Base-by-base conservation (phyloP, 2,888 invertebrate genomes). In the Hirudinaria manillensis region DNA sequence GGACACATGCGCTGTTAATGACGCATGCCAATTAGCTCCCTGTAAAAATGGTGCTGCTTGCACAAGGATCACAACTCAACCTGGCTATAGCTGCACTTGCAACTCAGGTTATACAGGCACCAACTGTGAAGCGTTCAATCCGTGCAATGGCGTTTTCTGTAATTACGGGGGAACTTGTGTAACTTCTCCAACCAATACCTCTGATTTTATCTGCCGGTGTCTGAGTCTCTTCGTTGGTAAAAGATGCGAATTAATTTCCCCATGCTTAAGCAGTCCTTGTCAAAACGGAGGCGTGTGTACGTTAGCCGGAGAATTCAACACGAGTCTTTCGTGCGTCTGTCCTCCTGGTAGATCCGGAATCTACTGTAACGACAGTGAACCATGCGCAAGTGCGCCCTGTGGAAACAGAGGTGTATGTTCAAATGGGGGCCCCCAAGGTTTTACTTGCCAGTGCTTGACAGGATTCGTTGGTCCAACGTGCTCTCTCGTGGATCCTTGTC, bases 1-100 rank as follows among this genome's bases (percentile, higher is more conserved):
- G 16, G 65, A 36, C 6, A 51, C 34, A n/a, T 80, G 80, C 72
- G 75, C 78, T 68, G 70, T 76, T 2, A 71, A 36, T 3, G 78
- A 80, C 74, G 78, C 78, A 27, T 80, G 80, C 72, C 71, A 61
- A 79, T 78, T 76, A n/a, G 36, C 56, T 19, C 79, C 78, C 21
- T 79, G 79, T 76, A 65, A 72, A 51, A 74, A 77, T 65, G 78
- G 77, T n/a, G 78, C 77, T 27, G 73, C 73, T 2, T 80, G 79
- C 72, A 51, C n/a, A 34, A n/a, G 4, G 32, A 32, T 34, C n/a
- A 34, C 29, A 10, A 6, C 21, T 68, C 74, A 80, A 16, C 80
- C 80, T n/a, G 78, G 76, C 68, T 82, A 80, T 78, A 79, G 75
- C 0, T 84, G 84, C 78, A 7, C 74, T 21, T 84, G 84, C 80